A percentile compares a stretch with the other conserved stretches of the same genome.
Conservation (phyloP, 92 coral and sea anemone genomes). For the Palythoa heliodiscus region DNA sequence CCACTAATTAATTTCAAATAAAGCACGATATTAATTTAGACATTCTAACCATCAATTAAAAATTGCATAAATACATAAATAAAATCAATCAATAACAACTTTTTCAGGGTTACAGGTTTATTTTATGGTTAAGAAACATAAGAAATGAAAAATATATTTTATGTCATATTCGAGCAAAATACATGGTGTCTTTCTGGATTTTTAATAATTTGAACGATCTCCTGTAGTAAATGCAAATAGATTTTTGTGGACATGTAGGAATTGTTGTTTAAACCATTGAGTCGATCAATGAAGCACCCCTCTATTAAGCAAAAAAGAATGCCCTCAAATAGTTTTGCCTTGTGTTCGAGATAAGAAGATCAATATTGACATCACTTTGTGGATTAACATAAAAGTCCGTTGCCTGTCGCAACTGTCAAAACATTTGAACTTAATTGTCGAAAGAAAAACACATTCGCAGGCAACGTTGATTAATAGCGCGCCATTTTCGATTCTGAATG, state of each 20-base stretch:
- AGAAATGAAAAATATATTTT: too few relatives aligned
- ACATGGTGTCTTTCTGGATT: too few relatives aligned
- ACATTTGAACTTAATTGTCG: background rate
- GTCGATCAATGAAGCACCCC: constrained; percentile 2
- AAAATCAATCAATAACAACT: background rate
- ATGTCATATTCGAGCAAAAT: too few relatives aligned
- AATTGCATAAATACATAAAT: background rate
- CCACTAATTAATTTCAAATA: background rate
- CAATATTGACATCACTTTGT: constrained; percentile 2
- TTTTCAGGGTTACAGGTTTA: background rate
- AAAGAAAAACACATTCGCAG: background rate
- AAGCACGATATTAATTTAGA: background rate
- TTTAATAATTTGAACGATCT: too few relatives aligned
- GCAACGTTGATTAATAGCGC: background rate
- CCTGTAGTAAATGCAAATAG: too few relatives aligned
- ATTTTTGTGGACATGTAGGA: background rate
- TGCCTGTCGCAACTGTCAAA: constrained; percentile 34
- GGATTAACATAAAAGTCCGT: background rate
- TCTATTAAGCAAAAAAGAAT: constrained; percentile 4
- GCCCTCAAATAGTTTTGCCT: background rate
- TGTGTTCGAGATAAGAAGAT: constrained; percentile 33
- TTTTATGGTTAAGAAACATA: background rate
- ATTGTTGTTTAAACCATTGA: background rate
- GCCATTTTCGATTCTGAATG: background rate
- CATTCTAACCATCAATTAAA: background rate